Percentiles rank a stretch among this genome's conserved stretches.
These are phyloP conservation scores for Cephonodes hylas DNA, from an alignment of 2,888 invertebrate species.

Conservation along the genomic window DNA sequence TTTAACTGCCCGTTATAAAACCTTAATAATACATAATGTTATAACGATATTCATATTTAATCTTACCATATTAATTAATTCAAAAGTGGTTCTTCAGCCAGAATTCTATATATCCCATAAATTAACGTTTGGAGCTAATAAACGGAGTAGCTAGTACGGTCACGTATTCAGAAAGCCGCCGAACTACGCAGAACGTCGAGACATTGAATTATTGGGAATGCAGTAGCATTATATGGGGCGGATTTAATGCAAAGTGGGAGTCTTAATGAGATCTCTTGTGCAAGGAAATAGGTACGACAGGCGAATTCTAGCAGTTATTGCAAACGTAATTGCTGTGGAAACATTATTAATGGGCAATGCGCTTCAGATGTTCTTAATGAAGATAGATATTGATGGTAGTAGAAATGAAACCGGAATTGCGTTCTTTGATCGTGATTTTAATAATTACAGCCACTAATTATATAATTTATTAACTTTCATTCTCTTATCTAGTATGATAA, in stretches of 20 bases:
- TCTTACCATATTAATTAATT: not conserved
- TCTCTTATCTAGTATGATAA: no score
- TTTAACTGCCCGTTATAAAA: no score
- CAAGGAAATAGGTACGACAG: not conserved
- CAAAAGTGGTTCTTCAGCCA: not conserved
- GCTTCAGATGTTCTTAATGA: no score
- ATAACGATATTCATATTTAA: not conserved
- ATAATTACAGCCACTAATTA: no score
- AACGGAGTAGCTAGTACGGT: not conserved
- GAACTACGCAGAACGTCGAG: not conserved
- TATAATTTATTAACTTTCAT: no score
- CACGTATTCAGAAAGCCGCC: not conserved
- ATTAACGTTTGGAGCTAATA: not conserved
- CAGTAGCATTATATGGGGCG: constrained; percentile 10
- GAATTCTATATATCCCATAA: not conserved
- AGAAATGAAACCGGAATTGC: no score
- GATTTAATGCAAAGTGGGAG: not conserved
- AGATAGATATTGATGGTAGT: no score
- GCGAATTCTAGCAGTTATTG: not conserved
- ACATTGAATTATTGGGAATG: constrained; percentile 4
- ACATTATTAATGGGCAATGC: not conserved
- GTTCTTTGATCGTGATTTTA: no score
- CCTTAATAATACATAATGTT: no score
- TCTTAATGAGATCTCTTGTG: not conserved
- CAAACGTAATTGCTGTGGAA: not conserved